Base-by-base conservation (phyloP, 1,140 invertebrate species). In the Rhynchophorus ferrugineus region DNA sequence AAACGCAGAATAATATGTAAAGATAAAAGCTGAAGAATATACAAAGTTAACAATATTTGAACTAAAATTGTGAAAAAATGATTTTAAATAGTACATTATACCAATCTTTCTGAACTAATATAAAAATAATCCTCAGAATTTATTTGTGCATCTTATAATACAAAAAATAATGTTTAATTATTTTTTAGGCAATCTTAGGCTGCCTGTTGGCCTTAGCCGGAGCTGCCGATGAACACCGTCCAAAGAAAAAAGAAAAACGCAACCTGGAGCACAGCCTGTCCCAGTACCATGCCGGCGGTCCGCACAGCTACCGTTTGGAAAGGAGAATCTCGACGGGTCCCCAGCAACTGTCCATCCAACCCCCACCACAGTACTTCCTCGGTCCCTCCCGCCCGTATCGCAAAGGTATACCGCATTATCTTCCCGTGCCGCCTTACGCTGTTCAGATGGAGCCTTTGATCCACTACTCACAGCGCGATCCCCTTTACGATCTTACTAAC, bases 361-460 rank as follows among this genome's bases (percentile, higher is more conserved):
- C 47, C 42, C 60, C 54, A 58, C 53, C 62, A 54, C 51, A 61
- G 44, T 67, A 64, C 52, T 65, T 64, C 52, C 66, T 65, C 51
- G 57, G 60, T 48, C 62, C 62, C 49, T 56, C 57, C 47, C 67
- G 64, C 11, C 67, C 61, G 21, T 72, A 67, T 53, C 61, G 71
- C 38, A 73, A 75, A 67, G 72, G 73, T 52, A 73, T 73, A 57
- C 71, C 74, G 62, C 69, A 65, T 45, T 58, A 69, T 24, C 64
- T 70, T 22, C 71, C 70, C 52, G 64, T 73, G 43, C 83, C 84
- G 13, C 80, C 83, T 0, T 87, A 87, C 60, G 84, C 84, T 0
- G 84, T 87, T 0, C 82, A 83, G 65, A 86, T 87, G 84, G 84
- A 87, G 66, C 84, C 85, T 2, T 74, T 85, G 18, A 80, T 85